Percentiles rank a stretch among this genome's conserved stretches.
These are phyloP conservation scores for Acipenser ruthenus DNA, from an alignment of 2,797 vertebrate genomes.

Conservation along the genomic window DNA sequence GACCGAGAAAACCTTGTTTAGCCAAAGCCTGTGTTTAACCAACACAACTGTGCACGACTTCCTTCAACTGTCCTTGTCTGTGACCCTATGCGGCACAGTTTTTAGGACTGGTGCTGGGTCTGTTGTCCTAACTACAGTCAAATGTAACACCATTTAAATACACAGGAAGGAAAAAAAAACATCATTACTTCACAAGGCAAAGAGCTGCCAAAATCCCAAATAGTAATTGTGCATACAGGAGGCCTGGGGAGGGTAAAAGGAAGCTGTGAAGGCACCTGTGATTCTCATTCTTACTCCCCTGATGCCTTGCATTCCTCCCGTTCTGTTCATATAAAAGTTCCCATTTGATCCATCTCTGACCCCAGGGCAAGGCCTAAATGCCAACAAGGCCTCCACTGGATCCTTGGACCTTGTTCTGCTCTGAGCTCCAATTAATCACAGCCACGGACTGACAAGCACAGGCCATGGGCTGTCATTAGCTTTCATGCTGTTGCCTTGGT, in stretches of 20 bases:
- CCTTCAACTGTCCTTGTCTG: conserved; percentile 44
- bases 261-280: conserved; percentile 65
- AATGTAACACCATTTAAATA: conserved; percentile 26
- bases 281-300: conserved; percentile 57
- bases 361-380: conserved; percentile 38
- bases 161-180: conserved; percentile 36
- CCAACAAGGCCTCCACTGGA: conserved; percentile 35
- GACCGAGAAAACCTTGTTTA: conserved; percentile 58
- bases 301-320: conserved; percentile 37
- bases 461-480: conserved; percentile 15
- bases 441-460: conserved; percentile 38
- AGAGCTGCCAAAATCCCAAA: conserved; percentile 34
- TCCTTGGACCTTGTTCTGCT: conserved; percentile 23
- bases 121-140: conserved; percentile 48
- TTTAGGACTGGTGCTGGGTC: conserved; percentile 38
- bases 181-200: conserved; percentile 22
- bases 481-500: no score
- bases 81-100: conserved; percentile 44
- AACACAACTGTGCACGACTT: conserved; percentile 49
- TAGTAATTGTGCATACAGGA: conserved; percentile 38
- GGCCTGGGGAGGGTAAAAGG: conserved; percentile 47
- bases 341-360: conserved; percentile 41
- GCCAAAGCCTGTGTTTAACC: conserved; percentile 42
- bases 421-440: conserved; percentile 47
- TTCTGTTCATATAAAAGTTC: conserved; percentile 37